These are phyloP conservation scores for Glandiceps talaboti DNA, from an alignment of 53 echinoderm and acorn worm genomes.

Conservation along the genomic window DNA sequence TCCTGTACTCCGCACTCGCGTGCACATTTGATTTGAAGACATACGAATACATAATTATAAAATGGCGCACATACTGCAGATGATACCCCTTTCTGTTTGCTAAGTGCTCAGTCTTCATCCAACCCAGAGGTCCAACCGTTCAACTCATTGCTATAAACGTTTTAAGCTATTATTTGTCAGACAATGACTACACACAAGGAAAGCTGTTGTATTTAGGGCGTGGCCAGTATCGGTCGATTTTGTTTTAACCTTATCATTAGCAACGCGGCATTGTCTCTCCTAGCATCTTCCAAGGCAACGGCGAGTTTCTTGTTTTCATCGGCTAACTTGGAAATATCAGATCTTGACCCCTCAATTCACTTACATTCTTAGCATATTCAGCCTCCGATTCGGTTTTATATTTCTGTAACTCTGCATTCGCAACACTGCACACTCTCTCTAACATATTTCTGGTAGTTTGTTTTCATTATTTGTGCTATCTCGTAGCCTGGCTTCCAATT, in stretches of 20 bases:
- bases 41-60: too few relatives aligned
- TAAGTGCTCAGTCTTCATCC: too few relatives aligned
- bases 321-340: constrained; percentile 48
- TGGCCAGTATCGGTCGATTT: too few relatives aligned
- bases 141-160: too few relatives aligned
- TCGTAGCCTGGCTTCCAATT: constrained; percentile 66
- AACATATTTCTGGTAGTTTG: constrained; percentile 63
- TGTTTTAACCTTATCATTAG: constrained; percentile 33
- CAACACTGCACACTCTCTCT: constrained; percentile 58
- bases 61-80: too few relatives aligned
- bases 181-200: too few relatives aligned
- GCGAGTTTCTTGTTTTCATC: constrained; percentile 60
- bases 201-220: too few relatives aligned
- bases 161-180: too few relatives aligned
- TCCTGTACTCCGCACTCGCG: too few relatives aligned
- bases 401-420: constrained; percentile 56
- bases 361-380: constrained; percentile 80
- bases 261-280: constrained; percentile 31
- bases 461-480: constrained; percentile 78
- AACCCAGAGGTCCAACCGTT: too few relatives aligned
- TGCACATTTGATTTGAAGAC: too few relatives aligned
- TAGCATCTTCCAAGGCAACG: constrained; percentile 48
- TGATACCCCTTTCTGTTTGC: too few relatives aligned
- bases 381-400: constrained; percentile 77
- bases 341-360: constrained; percentile 59